These are phyloP conservation scores for Alligator sinensis DNA, from an alignment of 2,113 vertebrate species.

Conservation along the genomic window DNA sequence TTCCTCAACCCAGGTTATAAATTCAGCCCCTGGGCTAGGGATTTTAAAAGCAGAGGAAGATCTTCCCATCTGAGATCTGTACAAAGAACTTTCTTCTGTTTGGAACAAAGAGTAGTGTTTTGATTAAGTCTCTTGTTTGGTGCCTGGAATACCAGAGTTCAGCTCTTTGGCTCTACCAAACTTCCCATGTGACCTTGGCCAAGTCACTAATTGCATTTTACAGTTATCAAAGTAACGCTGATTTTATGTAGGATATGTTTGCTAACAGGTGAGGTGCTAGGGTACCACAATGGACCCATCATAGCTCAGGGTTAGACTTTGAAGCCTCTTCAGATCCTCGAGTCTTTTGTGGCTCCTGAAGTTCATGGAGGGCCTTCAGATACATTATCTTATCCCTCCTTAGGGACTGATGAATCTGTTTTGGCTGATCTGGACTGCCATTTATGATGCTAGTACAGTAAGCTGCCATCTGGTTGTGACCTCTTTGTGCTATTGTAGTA, in stretches of 20 bases:
- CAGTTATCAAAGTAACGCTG: too few species aligned
- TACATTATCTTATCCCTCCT: too few species aligned
- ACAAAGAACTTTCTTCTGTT: background rate
- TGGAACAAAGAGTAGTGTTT: background rate
- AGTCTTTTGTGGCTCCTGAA: too few species aligned
- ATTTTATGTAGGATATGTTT: too few species aligned
- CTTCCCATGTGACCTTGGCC: background rate
- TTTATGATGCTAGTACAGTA: background rate
- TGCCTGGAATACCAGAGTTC: background rate
- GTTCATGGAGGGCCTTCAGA: too few species aligned
- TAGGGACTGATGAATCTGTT: too few species aligned
- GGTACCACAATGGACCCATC: too few species aligned
- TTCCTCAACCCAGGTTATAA: too few species aligned
- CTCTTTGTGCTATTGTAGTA: background rate
- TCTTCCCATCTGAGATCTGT: background rate
- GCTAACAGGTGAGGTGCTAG: too few species aligned
- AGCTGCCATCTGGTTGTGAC: too few species aligned
- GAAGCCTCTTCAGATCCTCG: too few species aligned
- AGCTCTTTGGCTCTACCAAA: background rate
- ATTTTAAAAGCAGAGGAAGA: background rate
- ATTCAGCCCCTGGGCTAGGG: background rate
- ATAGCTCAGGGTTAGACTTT: too few species aligned
- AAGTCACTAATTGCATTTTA: background rate
- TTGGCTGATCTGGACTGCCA: background rate
- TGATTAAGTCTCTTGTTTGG: background rate